Percentiles rank a stretch among this genome's conserved stretches.
Conservation (phyloP, 2,113 vertebrate genomes). For the Oncorhynchus mykiss region DNA sequence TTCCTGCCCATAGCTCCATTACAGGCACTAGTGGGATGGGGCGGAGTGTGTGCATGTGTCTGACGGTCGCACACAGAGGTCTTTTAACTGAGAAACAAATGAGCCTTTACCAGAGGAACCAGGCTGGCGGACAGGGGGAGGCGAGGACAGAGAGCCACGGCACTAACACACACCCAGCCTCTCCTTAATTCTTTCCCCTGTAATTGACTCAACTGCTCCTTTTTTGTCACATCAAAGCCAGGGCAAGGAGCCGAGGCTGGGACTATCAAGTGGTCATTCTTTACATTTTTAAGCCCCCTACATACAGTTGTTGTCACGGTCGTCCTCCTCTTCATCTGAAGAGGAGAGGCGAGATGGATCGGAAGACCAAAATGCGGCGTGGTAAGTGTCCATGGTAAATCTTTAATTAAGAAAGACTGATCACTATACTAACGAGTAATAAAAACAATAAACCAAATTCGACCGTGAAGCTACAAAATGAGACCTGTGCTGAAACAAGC, state of each 20-base stretch:
- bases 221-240: slow-evolving; percentile 9
- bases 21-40: slow-evolving; percentile 34
- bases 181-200: slow-evolving; percentile 5
- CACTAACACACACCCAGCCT: slow-evolving; percentile 18
- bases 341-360: too few relatives aligned
- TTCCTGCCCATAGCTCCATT: slow-evolving; percentile 51
- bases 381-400: too few relatives aligned
- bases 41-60: slow-evolving; percentile 12
- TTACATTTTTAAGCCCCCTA: not conserved
- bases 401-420: too few relatives aligned
- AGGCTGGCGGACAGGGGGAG: slow-evolving; percentile 15
- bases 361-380: too few relatives aligned
- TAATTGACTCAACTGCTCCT: not conserved
- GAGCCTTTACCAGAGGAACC: slow-evolving; percentile 31
- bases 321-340: too few relatives aligned
- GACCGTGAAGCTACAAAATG: too few relatives aligned
- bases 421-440: too few relatives aligned
- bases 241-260: not conserved
- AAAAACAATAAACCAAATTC: too few relatives aligned
- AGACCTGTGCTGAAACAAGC: too few relatives aligned
- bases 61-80: not conserved
- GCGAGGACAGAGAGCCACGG: not conserved
- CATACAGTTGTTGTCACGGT: too few relatives aligned
- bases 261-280: not conserved
- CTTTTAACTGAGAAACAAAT: slow-evolving; percentile 28